Percentiles rank a stretch among this genome's conserved stretches.
Conservation (phyloP, 2,797 vertebrate genomes). For the Simalia tracyae region DNA sequence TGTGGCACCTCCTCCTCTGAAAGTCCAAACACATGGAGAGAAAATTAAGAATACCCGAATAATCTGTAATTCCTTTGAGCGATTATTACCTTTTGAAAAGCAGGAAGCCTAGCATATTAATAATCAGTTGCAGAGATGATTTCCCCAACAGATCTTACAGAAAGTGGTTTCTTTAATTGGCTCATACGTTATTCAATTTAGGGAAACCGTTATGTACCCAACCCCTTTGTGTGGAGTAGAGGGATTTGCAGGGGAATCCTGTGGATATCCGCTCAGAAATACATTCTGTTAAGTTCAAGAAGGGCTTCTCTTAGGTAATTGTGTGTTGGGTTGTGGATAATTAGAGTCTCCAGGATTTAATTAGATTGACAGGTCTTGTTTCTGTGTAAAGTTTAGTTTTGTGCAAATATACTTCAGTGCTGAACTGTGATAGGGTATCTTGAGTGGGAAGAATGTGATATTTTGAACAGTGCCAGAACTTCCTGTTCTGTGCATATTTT, state of each 20-base stretch:
- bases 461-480: background rate
- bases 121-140: background rate
- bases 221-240: background rate
- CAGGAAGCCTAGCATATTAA: background rate
- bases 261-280: background rate
- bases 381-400: conserved; percentile 31
- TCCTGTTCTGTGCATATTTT: background rate
- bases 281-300: background rate
- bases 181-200: background rate
- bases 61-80: too few relatives aligned
- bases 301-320: background rate
- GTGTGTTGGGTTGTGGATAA: background rate
- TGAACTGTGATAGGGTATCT: background rate
- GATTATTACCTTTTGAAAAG: background rate
- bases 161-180: background rate
- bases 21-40: background rate
- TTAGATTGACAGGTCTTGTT: conserved; percentile 42
- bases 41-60: background rate
- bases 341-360: conserved; percentile 46
- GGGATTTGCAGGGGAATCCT: background rate
- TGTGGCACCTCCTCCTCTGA: too few relatives aligned
- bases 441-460: background rate
- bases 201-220: too few relatives aligned
- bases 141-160: background rate
- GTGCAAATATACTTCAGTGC: background rate